These are phyloP conservation scores for Noctua pronuba DNA, from an alignment of 2,888 invertebrate species.

Conservation along the genomic window DNA sequence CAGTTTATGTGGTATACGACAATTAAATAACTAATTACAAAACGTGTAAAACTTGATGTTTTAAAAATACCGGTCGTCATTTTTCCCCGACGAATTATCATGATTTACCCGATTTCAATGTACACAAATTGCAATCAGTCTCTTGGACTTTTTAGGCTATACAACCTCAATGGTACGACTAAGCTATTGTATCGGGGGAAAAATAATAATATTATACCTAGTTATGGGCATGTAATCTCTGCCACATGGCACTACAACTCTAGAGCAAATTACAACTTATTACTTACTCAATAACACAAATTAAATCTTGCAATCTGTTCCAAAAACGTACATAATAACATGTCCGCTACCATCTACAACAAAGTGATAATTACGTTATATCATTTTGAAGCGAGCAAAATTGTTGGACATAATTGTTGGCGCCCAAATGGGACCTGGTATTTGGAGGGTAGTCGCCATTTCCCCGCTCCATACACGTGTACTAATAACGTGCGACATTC, in stretches of 20 bases:
- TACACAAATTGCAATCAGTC: background rate
- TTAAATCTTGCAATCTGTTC: constrained; percentile 25
- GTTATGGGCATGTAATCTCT: background rate
- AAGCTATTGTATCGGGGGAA: background rate
- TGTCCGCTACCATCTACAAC: constrained; percentile 8
- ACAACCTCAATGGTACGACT: background rate
- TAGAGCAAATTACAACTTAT: background rate
- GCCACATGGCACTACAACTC: background rate
- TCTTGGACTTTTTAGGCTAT: background rate
- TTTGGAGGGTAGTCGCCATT: constrained; percentile 68
- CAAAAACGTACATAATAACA: constrained; percentile 39
- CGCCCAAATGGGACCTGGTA: constrained; percentile 75
- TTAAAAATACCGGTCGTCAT: background rate
- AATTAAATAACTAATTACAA: background rate
- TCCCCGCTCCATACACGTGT: constrained; percentile 72
- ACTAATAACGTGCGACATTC: constrained; percentile 77
- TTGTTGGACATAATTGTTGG: constrained; percentile 71
- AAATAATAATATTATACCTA: background rate
- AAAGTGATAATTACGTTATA: constrained; percentile 52
- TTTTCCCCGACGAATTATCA: background rate
- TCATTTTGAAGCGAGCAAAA: constrained; percentile 67
- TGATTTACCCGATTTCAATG: background rate
- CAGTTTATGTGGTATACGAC: background rate
- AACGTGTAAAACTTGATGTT: background rate
- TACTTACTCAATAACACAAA: constrained; percentile 28